Evolutionary conservation across 1,140 invertebrate genomes (phyloP).

Genomic region (Phthorimaea operculella): DNA sequence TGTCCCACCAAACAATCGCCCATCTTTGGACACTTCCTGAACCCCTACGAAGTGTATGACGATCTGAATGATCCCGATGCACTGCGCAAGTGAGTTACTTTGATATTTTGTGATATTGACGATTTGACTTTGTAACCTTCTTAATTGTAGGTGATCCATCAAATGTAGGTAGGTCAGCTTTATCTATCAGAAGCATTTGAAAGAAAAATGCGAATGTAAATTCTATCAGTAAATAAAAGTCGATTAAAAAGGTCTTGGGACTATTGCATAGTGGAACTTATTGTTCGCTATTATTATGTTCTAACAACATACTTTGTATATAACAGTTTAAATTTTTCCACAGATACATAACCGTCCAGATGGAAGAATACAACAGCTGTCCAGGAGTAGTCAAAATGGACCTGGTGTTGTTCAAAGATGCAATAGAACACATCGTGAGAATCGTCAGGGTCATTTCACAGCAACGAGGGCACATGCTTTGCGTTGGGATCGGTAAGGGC

Average conservation of each 20-base stretch:
- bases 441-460: constrained; percentile 86
- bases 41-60: constrained; percentile 79
- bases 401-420: constrained; percentile 85
- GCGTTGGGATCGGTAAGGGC: constrained; percentile 79
- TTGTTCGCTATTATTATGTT: too few species aligned
- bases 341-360: constrained; percentile 73
- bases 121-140: too few species aligned
- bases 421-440: constrained; percentile 84
- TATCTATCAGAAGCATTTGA: too few species aligned
- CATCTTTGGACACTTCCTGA: constrained; percentile 84
- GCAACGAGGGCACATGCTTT: constrained; percentile 82
- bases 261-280: too few species aligned
- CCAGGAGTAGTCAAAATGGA: constrained; percentile 81
- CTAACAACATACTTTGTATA: too few species aligned
- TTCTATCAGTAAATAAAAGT: too few species aligned
- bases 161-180: too few species aligned
- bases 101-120: too few species aligned
- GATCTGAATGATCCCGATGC: constrained; percentile 74
- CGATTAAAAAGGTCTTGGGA: too few species aligned
- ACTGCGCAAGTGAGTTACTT: constrained; percentile 52
- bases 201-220: too few species aligned
- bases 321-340: constrained; percentile 24
- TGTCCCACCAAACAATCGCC: constrained; percentile 80
- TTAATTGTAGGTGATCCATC: too few species aligned
- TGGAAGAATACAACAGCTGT: constrained; percentile 83